Conservation (phyloP, 2,797 vertebrate species). For the Megalops cyprinoides region DNA sequence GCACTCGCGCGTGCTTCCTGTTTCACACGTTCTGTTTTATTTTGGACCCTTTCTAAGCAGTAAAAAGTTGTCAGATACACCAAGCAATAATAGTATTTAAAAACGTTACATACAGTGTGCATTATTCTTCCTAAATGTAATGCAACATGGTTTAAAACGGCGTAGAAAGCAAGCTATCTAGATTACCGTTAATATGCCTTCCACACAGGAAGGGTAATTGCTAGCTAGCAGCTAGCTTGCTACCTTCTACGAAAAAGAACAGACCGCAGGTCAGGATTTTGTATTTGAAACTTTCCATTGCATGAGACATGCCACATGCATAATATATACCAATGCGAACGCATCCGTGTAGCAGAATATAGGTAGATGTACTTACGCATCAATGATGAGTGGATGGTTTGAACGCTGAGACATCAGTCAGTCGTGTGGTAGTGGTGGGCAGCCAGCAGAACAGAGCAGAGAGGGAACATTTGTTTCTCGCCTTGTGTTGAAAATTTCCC, state of each 20-base stretch:
- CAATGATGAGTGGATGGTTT: slow-evolving; percentile 63
- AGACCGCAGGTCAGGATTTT: background rate
- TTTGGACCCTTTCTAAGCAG: background rate
- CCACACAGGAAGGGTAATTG: background rate
- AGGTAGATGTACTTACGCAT: slow-evolving; percentile 65
- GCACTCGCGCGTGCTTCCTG: slow-evolving; percentile 12
- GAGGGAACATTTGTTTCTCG: slow-evolving; percentile 57
- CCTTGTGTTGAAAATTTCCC: slow-evolving; percentile 52
- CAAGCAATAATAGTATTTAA: background rate
- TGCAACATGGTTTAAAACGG: background rate
- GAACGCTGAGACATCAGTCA: slow-evolving; percentile 77
- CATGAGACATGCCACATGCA: background rate
- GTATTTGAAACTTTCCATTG: background rate
- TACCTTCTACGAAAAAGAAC: slow-evolving; percentile 6
- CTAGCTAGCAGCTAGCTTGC: slow-evolving; percentile 2
- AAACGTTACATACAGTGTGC: background rate
- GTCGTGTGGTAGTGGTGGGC: slow-evolving; percentile 46
- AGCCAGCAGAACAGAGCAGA: slow-evolving; percentile 55
- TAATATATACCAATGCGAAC: slow-evolving; percentile 3
- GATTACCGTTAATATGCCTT: background rate
- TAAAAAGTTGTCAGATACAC: background rate
- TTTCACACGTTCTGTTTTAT: slow-evolving; percentile 15
- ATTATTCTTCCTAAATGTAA: background rate
- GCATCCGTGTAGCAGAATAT: background rate
- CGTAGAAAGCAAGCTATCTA: background rate